Conservation (phyloP, 2,113 vertebrate genomes). For the Maccullochella peelii region DNA sequence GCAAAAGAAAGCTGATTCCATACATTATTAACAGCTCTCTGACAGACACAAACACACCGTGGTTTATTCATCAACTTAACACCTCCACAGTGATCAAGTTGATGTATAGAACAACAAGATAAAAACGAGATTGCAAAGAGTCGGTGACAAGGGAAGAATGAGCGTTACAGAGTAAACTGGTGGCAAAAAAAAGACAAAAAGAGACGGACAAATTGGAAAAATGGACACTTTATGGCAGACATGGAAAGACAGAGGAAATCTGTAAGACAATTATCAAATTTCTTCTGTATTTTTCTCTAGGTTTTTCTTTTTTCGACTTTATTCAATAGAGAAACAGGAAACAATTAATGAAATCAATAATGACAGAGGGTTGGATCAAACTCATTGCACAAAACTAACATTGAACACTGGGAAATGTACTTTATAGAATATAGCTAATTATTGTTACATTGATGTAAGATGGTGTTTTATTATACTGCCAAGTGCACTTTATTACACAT, state of each 20-base stretch:
- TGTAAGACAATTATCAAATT: background rate
- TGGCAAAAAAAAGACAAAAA: background rate
- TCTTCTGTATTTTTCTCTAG: background rate
- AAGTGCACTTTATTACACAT: too few species aligned
- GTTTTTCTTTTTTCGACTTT: background rate
- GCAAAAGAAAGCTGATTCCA: slow-evolving; percentile 9
- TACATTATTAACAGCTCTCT: slow-evolving; percentile 44
- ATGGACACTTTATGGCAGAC: background rate
- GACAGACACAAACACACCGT: slow-evolving; percentile 50
- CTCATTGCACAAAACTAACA: background rate
- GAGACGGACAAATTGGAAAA: background rate
- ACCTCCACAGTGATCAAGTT: background rate
- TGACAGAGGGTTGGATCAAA: background rate
- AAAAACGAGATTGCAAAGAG: background rate
- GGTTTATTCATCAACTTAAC: slow-evolving; percentile 64
- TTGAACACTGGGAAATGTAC: background rate
- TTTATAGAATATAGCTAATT: background rate
- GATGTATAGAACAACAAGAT: background rate
- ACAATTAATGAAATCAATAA: background rate
- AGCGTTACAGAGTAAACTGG: background rate
- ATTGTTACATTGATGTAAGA: background rate
- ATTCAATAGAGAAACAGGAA: background rate
- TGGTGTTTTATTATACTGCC: background rate
- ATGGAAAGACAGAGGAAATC: background rate
- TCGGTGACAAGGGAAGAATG: background rate